A percentile compares a stretch with the other conserved stretches of the same genome.
phyloP scores from a whole-genome alignment of 2,113 vertebrate species.

The Osmerus eperlanus region DNA sequence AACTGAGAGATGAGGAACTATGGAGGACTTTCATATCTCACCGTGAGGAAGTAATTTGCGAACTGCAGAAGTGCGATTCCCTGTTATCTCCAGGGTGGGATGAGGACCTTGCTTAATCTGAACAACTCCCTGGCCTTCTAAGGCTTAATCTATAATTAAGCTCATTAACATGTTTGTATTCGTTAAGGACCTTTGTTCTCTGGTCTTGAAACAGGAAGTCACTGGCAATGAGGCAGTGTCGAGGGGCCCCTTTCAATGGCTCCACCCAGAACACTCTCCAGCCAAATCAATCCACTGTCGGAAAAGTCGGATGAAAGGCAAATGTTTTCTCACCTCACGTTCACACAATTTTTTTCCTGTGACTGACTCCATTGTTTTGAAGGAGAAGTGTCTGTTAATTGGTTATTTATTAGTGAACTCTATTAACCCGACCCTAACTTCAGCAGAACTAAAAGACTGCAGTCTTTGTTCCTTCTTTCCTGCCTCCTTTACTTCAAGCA shows the following conservation, averaged over 20 bases:
- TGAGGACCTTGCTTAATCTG: constrained; percentile 5
- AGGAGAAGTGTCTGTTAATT: not conserved
- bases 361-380: not conserved
- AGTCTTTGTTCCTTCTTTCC: too few species aligned
- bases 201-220: constrained; percentile 18
- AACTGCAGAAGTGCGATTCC: not conserved
- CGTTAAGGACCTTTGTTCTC: constrained; percentile 23
- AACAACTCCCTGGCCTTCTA: not conserved
- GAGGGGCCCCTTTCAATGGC: not conserved
- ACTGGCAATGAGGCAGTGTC: not conserved
- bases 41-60: constrained; percentile 6
- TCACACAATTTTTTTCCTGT: not conserved
- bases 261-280: too few species aligned
- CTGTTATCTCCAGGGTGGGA: constrained; percentile 11
- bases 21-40: not conserved
- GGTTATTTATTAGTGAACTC: not conserved
- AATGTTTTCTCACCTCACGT: not conserved
- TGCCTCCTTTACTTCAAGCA: too few species aligned
- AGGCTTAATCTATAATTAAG: constrained; percentile 34
- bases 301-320: not conserved
- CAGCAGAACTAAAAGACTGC: too few species aligned
- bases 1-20: too few species aligned
- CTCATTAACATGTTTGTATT: constrained; percentile 23
- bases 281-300: not conserved
- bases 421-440: too few species aligned